These are phyloP conservation scores for Callaeas wilsoni DNA, from an alignment of 2,113 vertebrate genomes.

Conservation along the genomic window DNA sequence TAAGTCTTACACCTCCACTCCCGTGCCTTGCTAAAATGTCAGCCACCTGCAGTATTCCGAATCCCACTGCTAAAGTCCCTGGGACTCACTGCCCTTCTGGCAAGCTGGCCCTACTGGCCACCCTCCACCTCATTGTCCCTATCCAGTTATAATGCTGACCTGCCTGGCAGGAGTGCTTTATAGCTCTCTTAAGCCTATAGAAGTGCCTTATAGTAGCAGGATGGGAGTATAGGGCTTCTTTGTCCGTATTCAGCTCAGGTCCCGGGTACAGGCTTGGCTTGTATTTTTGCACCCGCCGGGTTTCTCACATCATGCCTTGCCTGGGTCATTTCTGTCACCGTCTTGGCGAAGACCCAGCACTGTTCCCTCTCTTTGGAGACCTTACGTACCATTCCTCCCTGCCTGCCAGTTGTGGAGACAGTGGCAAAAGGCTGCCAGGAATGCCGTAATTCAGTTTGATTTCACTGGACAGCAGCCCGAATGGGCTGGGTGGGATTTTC, in stretches of 20 bases:
- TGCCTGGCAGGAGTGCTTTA: background rate
- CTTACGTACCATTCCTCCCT: background rate
- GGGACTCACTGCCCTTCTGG: background rate
- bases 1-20: constrained; percentile 71
- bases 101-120: background rate
- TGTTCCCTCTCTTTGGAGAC: background rate
- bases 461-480: fast-evolving
- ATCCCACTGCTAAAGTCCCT: background rate
- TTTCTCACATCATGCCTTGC: background rate
- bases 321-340: background rate
- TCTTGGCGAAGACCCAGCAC: background rate
- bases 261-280: background rate
- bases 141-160: background rate
- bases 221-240: background rate
- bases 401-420: fast-evolving
- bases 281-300: fast-evolving
- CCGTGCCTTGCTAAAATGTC: background rate
- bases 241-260: background rate
- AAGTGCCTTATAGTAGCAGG: background rate
- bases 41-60: fast-evolving
- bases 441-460: background rate
- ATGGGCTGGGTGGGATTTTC: background rate
- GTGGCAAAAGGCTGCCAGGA: background rate
- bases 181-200: background rate
- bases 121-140: background rate